These are phyloP conservation scores for Lamprologus speciosus DNA, from an alignment of 2,113 vertebrate species.

Conservation along the genomic window DNA sequence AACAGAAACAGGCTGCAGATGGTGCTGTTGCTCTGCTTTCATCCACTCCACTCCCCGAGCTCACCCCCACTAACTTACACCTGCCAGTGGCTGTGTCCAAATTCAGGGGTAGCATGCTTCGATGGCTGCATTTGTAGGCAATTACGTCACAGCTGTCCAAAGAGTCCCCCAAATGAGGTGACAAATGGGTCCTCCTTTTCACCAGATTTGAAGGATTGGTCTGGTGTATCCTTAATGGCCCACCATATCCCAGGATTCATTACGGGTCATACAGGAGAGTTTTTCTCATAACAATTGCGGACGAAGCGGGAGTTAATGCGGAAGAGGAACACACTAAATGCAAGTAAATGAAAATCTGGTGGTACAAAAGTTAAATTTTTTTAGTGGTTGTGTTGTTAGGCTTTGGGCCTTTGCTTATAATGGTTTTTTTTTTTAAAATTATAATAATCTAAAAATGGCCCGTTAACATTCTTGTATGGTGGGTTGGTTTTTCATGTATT, in stretches of 20 bases:
- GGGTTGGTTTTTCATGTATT: not conserved
- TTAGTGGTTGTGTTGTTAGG: not conserved
- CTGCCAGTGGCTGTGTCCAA: too few relatives aligned
- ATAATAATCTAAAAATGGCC: not conserved
- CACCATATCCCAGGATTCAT: not conserved
- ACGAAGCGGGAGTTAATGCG: not conserved
- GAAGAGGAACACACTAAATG: not conserved
- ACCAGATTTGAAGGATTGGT: too few relatives aligned
- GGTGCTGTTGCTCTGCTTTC: too few relatives aligned
- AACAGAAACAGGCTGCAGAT: not conserved
- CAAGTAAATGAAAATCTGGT: not conserved
- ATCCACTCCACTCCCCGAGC: too few relatives aligned
- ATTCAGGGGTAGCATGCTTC: too few relatives aligned
- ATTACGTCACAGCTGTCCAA: too few relatives aligned
- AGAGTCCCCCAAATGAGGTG: too few relatives aligned
- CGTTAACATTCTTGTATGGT: not conserved
- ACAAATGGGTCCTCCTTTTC: too few relatives aligned
- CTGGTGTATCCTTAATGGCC: too few relatives aligned
- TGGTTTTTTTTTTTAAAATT: fast-evolving
- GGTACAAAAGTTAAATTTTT: not conserved
- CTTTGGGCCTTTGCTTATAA: not conserved
- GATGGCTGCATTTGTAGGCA: too few relatives aligned
- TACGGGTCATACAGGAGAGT: fast-evolving
- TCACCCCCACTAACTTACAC: too few relatives aligned
- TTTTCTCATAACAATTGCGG: not conserved